These are phyloP conservation scores for Pocillopora grandis DNA, from an alignment of 92 coral and sea anemone species.

Conservation along the genomic window DNA sequence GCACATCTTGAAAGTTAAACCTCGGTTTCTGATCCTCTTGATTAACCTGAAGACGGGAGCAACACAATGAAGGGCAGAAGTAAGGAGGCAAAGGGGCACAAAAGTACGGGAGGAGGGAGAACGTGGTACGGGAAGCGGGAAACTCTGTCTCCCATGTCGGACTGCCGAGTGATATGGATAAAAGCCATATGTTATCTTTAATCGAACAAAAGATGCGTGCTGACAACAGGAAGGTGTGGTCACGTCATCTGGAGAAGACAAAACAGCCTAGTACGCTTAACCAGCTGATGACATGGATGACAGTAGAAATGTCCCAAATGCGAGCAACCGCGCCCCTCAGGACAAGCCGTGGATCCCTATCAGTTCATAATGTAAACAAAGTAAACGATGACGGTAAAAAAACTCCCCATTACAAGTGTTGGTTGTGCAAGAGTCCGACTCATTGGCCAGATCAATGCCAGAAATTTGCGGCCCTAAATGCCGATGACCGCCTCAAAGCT, in stretches of 20 bases:
- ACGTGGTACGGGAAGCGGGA: too few species aligned
- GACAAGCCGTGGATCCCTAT: neutral
- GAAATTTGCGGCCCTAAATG: conserved; percentile 29
- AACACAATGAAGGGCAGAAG: too few species aligned
- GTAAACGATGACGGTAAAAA: neutral
- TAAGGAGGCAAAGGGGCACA: too few species aligned
- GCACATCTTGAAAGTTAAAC: too few species aligned
- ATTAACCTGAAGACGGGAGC: too few species aligned
- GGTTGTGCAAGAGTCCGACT: conserved; percentile 40
- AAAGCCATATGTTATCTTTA: conserved; percentile 32
- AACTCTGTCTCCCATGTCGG: neutral
- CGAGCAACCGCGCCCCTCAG: too few species aligned
- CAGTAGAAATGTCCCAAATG: conserved; percentile 24
- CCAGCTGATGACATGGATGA: conserved; percentile 58
- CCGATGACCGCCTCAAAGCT: too few species aligned
- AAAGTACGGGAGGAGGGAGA: too few species aligned
- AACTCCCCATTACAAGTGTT: conserved; percentile 32
- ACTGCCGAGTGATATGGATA: conserved; percentile 46
- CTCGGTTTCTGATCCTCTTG: too few species aligned
- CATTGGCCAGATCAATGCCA: conserved; percentile 60
- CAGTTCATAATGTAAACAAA: conserved; percentile 27
- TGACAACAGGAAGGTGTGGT: too few species aligned
- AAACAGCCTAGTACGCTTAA: too few species aligned
- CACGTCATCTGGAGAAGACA: too few species aligned
- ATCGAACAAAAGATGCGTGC: conserved; percentile 59